Percentiles rank a stretch among this genome's conserved stretches.
These are phyloP conservation scores for Drosophila anomelani DNA, from an alignment of 2,888 invertebrate genomes.

Conservation along the genomic window DNA sequence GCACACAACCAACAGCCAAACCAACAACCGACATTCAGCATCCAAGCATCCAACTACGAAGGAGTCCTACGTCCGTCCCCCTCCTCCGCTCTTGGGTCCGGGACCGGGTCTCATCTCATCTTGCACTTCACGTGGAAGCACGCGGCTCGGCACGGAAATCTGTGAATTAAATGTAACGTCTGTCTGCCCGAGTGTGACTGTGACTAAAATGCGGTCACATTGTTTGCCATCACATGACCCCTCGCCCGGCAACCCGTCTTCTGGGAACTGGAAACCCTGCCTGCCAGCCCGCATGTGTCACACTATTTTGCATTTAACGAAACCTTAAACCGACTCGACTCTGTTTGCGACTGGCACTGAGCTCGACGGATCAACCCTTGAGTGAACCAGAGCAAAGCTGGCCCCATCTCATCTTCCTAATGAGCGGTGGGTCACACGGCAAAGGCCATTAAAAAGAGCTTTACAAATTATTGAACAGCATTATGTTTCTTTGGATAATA, in stretches of 20 bases:
- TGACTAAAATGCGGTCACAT: conserved; percentile 82
- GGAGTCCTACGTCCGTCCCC: conserved; percentile 5
- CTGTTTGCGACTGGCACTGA: conserved; percentile 3
- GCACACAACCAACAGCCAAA: conserved; percentile 53
- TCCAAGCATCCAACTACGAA: conserved; percentile 36
- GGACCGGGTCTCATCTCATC: conserved; percentile 12
- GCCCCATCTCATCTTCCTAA: conserved; percentile 18
- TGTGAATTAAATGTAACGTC: conserved; percentile 50
- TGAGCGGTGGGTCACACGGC: conserved; percentile 40
- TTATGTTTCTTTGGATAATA: not conserved
- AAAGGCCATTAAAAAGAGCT: not conserved
- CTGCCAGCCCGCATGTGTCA: conserved; percentile 75
- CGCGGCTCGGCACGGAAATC: conserved; percentile 42
- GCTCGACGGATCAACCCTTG: conserved; percentile 20
- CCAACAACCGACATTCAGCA: conserved; percentile 38
- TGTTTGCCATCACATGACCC: conserved; percentile 59
- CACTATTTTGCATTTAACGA: conserved; percentile 64
- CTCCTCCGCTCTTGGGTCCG: not conserved
- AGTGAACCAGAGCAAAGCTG: conserved; percentile 13
- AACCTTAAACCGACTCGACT: conserved; percentile 46
- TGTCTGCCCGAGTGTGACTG: conserved; percentile 65
- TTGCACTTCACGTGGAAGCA: conserved; percentile 43
- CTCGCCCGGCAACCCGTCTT: conserved; percentile 6
- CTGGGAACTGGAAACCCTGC: conserved; percentile 51
- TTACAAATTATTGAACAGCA: not conserved